Evolutionary conservation across 1,140 invertebrate species (phyloP), one percentile per base, ranked within the genome.

Genomic region (Pseudomyrmex concolor): DNA sequence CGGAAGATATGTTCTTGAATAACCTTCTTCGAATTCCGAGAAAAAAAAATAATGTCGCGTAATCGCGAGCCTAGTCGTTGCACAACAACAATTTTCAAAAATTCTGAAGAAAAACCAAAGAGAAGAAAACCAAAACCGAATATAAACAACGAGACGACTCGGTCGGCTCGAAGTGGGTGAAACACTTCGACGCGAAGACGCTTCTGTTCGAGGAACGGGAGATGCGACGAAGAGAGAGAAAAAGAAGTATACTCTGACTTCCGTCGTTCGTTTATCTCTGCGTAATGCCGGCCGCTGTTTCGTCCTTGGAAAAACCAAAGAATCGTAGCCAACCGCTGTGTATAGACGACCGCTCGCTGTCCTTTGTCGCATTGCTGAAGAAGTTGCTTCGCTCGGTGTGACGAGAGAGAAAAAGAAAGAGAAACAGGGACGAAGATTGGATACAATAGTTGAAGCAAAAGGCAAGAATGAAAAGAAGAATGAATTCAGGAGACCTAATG

Each of bases 221-320:
- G 68, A 19, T 43, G 22, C 22, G 17, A 34, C 62, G 34, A 66
- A 17, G 15, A 54, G 48, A 67, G 17, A 45, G 15, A 12, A 9
- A n/a, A 15, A 34, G 60, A 66, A 59, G 54, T 80, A 59, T 25
- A 34, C 34, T 57, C 64, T 22, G 54, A 45, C 64, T 25, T 70
- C 48, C 54, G 51, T 71, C 51, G 51, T 55, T 71, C 25, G 64
- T 70, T 59, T 80, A 71, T 71, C 59, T 80, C 67, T 22, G 54
- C 45, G 66, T 60, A 50, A 70, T 59, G 22, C 3, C 55, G 64
- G 76, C 64, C 76, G 51, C 76, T 57, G 34, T 78, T n/a, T n/a
- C 63, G 43, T 78, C 66, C 66, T 70, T 54, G 76, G 76, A 60
- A 80, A 80, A 80, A 80, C 76, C 76, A 80, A 80, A 71, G 76